Evolutionary conservation across 2,113 vertebrate species (phyloP), one percentile per base, ranked within the genome.

Genomic region (Piprites chloris): DNA sequence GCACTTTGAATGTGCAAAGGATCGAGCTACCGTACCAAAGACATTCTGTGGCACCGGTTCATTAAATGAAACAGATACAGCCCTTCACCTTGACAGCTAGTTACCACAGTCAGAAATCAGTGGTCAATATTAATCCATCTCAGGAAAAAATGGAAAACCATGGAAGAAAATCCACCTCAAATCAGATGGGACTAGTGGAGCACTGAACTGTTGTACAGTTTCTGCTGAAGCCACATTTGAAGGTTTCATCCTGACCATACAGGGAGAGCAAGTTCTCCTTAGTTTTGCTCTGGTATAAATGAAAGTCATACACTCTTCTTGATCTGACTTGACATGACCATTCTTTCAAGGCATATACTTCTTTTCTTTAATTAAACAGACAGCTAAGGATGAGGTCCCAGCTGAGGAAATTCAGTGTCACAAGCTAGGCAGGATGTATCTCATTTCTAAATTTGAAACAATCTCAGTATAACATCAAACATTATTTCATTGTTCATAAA

Each of bases 1-100:
- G 56, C n/a, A 24, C 42, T 80, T 59, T 0, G 0, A 6, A 14
- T 21, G 33, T 2, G 5, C 27, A n/a, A n/a, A 46, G 13, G 20
- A 76, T 13, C 30, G 71, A 52, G 44, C 53, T 88, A 58, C 58
- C 15, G 12, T 37, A 58, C 9, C n/a, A 65, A 77, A 50, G 46
- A 62, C 14, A 35, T 58, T 28, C 37, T 14, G 27, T 53, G 62
- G 37, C 53, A 79, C 9, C 9, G 30, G 35, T 56, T 89, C 33
- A 32, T 55, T 59, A 47, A 61, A 16, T 39, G 22, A 71, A 85
- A 12, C 24, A 72, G 42, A 67, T 18, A 27, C 1, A 90, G 24
- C 11, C 28, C 22, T 88, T 46, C 18, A n/a, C 27, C 69, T 80
- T 83, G 46, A 42, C 74, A 87, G 62, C 37, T 53, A 41, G 24